Conservation (phyloP, 1,140 invertebrate genomes). For the Heliconius hewitsoni region DNA sequence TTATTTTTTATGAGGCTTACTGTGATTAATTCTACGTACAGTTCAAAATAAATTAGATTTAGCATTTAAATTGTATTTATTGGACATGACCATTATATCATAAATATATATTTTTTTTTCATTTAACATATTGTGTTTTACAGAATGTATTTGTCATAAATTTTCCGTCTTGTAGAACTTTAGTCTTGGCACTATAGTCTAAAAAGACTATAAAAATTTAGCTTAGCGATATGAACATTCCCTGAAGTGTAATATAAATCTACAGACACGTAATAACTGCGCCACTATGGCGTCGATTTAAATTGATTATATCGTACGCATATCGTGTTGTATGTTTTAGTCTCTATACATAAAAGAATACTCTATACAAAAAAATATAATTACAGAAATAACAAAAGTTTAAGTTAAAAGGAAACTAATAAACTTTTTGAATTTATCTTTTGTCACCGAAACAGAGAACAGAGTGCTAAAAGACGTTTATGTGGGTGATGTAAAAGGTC, state of each 20-base stretch:
- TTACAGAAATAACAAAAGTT: background rate
- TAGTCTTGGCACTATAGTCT: background rate
- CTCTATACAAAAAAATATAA: too few species aligned
- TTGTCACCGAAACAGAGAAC: background rate
- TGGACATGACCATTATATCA: background rate
- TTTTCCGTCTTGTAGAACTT: background rate
- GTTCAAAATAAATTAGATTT: background rate
- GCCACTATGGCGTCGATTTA: background rate
- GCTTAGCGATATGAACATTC: background rate
- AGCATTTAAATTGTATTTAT: background rate
- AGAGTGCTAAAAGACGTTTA: constrained; percentile 25
- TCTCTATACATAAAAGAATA: background rate
- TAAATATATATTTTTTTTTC: background rate
- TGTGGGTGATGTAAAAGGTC: constrained; percentile 19
- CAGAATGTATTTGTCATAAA: too few species aligned
- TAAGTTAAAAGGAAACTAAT: background rate
- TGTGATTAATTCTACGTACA: background rate
- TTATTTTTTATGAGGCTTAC: background rate
- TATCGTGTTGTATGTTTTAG: background rate
- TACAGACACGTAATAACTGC: background rate
- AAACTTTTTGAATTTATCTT: background rate
- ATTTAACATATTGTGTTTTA: background rate
- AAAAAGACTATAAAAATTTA: background rate
- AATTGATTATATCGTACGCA: background rate
- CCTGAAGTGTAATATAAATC: background rate